Percentiles rank a stretch among this genome's conserved stretches.
Evolutionary conservation across 2,888 invertebrate genomes (phyloP).

Genomic region (Diadegma fenestrale): DNA sequence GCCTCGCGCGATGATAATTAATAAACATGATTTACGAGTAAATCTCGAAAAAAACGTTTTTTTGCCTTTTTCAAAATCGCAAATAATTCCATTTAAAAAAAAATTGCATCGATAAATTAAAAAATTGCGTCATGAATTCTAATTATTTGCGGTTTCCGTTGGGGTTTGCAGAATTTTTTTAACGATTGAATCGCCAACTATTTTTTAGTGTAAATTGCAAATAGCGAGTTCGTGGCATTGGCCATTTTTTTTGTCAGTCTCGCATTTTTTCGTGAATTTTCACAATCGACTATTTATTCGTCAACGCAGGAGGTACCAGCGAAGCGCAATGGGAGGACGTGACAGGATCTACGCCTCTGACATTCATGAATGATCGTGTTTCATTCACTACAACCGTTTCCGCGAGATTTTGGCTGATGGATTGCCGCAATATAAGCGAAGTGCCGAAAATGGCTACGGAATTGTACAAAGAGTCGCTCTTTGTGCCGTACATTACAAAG

Average conservation of each 20-base stretch:
- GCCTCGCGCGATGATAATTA: no score
- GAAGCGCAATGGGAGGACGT: constrained; percentile 99
- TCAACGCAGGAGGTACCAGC: constrained; percentile 92
- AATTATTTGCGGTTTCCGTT: no score
- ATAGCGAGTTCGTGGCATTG: background rate
- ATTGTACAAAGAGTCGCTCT: constrained; percentile 92
- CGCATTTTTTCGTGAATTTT: background rate
- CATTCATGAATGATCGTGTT: constrained; percentile 98
- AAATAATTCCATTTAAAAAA: no score
- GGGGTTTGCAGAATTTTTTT: no score
- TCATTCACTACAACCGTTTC: constrained; percentile 99
- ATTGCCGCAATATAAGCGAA: constrained; percentile 97
- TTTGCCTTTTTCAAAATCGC: no score
- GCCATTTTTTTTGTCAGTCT: background rate
- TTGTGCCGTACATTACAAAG: constrained; percentile 98
- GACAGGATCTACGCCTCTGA: constrained; percentile 98
- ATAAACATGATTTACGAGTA: no score
- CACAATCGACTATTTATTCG: background rate
- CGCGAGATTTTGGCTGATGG: constrained; percentile 99
- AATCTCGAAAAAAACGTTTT: no score
- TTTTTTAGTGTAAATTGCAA: no score
- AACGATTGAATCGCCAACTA: no score
- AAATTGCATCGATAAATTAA: no score
- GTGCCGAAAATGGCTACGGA: constrained; percentile 98
- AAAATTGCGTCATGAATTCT: no score